Evolutionary conservation across 1,140 invertebrate genomes (phyloP).

Genomic region (Penaeus chinensis): DNA sequence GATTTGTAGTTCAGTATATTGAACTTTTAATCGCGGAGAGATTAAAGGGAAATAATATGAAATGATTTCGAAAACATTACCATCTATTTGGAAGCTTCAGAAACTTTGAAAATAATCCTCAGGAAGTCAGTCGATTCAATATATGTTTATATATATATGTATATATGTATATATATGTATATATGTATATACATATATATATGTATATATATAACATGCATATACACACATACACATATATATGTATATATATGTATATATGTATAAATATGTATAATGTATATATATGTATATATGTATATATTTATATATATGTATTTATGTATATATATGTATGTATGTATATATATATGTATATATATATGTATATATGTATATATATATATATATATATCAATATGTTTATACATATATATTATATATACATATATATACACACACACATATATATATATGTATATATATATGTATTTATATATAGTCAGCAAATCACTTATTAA

Average conservation of each 20-base stretch:
- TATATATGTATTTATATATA: no score
- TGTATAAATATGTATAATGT: neutral
- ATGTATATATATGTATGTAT: neutral
- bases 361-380: neutral
- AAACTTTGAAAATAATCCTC: no score
- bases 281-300: neutral
- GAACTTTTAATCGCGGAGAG: no score
- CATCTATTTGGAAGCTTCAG: no score
- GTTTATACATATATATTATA: neutral
- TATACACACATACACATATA: slow-evolving; percentile 13
- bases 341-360: neutral
- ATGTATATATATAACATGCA: slow-evolving; percentile 11
- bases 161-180: no score
- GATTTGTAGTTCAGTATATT: no score
- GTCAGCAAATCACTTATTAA: no score
- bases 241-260: slow-evolving; percentile 4
- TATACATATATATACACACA: slow-evolving; percentile 23
- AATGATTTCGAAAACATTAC: no score
- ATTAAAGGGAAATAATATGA: no score
- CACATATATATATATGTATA: neutral
- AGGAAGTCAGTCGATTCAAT: no score
- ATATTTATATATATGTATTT: neutral
- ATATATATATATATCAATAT: neutral
- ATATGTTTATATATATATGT: no score
- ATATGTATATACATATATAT: no score